Evolutionary conservation across 2,113 vertebrate species (phyloP).

Genomic region (Phrynocephalus versicolor): DNA sequence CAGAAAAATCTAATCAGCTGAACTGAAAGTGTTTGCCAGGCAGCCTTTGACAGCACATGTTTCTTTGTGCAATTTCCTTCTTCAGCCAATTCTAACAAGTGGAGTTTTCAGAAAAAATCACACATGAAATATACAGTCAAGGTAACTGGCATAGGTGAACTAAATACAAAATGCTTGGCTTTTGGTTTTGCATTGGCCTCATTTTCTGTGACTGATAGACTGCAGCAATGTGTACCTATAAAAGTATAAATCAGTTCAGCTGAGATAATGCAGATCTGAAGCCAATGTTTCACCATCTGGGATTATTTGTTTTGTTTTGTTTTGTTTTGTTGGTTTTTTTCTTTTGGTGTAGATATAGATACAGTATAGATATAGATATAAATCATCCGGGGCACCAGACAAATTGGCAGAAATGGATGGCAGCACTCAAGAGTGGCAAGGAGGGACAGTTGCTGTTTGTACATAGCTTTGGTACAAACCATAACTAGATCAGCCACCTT

Average conservation of each 20-base stretch:
- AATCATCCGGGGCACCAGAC: too few relatives aligned
- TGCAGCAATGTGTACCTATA: background rate
- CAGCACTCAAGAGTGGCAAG: background rate
- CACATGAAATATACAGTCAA: background rate
- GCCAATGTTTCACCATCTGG: background rate
- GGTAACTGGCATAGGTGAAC: background rate
- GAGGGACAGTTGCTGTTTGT: background rate
- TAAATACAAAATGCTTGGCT: background rate
- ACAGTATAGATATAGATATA: too few relatives aligned
- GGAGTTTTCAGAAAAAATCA: background rate
- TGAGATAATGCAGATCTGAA: background rate
- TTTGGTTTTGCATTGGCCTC: background rate
- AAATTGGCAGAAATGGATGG: background rate
- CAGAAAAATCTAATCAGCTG: background rate
- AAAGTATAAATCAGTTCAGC: background rate
- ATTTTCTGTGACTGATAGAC: background rate
- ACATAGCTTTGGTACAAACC: background rate
- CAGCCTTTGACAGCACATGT: background rate
- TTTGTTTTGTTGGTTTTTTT: too few relatives aligned
- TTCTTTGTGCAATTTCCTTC: background rate
- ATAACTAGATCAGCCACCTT: background rate
- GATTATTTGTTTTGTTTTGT: too few relatives aligned
- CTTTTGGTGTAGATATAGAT: too few relatives aligned
- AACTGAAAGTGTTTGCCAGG: conserved; percentile 7
- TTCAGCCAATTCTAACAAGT: background rate